These are phyloP conservation scores for Potamilus streckersoni DNA, from an alignment of 1,140 invertebrate species.

Conservation along the genomic window DNA sequence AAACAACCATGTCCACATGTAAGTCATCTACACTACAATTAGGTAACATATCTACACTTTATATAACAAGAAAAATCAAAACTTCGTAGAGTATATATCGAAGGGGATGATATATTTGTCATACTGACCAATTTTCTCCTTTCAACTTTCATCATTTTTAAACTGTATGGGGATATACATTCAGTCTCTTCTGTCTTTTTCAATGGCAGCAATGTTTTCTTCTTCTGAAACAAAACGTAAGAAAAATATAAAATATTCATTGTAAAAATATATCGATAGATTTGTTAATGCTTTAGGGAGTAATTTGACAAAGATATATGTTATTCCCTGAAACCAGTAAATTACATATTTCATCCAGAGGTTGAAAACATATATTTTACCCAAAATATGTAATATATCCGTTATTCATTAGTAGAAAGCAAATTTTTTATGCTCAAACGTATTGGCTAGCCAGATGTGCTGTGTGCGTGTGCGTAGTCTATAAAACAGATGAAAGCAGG, in stretches of 20 bases:
- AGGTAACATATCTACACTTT: neutral
- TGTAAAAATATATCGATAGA: neutral
- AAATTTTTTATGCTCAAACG: no score
- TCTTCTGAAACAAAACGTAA: slow-evolving; percentile 31
- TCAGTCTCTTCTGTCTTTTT: slow-evolving; percentile 52
- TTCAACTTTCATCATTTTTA: slow-evolving; percentile 43
- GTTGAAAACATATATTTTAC: no score
- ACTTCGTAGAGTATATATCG: neutral
- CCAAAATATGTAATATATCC: no score
- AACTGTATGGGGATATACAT: slow-evolving; percentile 34
- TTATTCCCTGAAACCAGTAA: no score
- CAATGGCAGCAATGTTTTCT: slow-evolving; percentile 52
- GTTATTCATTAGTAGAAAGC: no score
- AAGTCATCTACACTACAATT: neutral
- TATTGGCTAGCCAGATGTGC: no score
- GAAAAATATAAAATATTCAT: neutral
- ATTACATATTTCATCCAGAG: no score
- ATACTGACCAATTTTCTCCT: slow-evolving; percentile 44
- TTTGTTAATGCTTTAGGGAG: neutral
- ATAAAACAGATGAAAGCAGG: no score
- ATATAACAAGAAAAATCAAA: neutral
- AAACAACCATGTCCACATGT: neutral
- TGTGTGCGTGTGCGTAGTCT: no score
- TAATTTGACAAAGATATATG: neutral
- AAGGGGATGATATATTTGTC: neutral